Base-by-base conservation (phyloP, 2,113 vertebrate species). In the Atractosteus spatula region DNA sequence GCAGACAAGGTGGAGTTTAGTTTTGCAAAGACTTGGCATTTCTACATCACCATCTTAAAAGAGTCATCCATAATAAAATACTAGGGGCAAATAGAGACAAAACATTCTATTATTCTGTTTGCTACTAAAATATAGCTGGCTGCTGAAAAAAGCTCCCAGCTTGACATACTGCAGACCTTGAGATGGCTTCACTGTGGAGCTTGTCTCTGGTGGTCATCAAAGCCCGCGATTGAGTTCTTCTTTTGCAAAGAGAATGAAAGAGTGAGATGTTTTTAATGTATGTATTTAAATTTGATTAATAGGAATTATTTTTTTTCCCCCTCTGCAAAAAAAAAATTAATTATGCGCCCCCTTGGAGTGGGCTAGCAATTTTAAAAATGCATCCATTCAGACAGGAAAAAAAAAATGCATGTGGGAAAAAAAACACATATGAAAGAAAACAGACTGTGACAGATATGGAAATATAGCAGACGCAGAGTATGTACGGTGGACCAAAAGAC, bases 211-310 rank as follows among this genome's bases (percentile, higher is more conserved):
- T 66, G 54, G 69, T 77, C 75, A 67, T 71, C 70, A 68, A 68
- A 68, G 69, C 13, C 63, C 66, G 65, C 29, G 10, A 5, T 2
- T 10, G 10, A 51, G 47, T 51, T 51, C 47, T 51, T 17, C 63
- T 47, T 10, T 51, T n/a, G 42, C 51, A 47, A 51, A 17, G 51
- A 14, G 54, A 41, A 14, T 42, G 55, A 71, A 66, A 68, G 41
- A 29, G 61, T 6, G 44, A 10, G 47, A 41, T 51, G 43, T 73
- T 68, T 76, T 76, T 74, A 74, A 79, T 71, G 71, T 69, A 68
- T 68, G 69, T 70, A 71, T 79, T 79, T 75, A 73, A 73, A 45
- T 59, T 43, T 71, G 69, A 76, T 79, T 75, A 76, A 76, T 72
- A 69, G 76, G 70, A 78, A 47, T 14, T 14, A 41, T 57, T 64